phyloP scores from a whole-genome alignment of 2,113 vertebrate genomes.

The Geococcyx californianus region DNA sequence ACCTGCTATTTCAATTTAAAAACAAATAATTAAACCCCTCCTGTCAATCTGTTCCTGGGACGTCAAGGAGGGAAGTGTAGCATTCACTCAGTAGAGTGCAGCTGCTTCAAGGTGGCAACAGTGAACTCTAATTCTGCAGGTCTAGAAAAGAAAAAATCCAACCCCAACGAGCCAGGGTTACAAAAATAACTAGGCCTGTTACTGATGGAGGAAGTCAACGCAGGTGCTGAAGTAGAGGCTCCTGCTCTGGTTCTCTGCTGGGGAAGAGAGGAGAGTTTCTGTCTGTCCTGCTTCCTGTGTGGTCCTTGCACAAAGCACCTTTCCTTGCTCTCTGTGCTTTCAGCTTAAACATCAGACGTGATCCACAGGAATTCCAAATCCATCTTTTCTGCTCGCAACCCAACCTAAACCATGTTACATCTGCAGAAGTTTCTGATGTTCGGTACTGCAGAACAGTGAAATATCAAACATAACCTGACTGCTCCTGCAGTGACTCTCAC shows the following conservation, averaged over 20 bases:
- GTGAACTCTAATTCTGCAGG: neutral
- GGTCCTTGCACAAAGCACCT: neutral
- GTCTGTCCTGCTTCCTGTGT: neutral
- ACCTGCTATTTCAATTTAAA: neutral
- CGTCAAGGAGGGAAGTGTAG: neutral
- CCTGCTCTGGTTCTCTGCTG: neutral
- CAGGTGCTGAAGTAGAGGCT: slow-evolving; percentile 1
- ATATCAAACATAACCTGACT: neutral
- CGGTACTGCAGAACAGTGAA: neutral
- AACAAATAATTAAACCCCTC: neutral
- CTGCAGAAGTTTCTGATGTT: neutral
- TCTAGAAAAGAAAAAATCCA: neutral
- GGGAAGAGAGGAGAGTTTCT: neutral
- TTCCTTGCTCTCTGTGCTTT: neutral
- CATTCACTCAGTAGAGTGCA: neutral
- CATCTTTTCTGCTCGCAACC: neutral
- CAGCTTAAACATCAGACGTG: neutral
- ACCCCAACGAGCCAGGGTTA: neutral
- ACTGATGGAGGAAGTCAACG: neutral
- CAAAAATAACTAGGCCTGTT: neutral
- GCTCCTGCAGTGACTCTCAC: neutral
- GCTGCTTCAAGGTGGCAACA: neutral
- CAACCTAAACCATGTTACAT: neutral
- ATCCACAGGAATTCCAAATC: neutral
- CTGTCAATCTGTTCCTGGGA: neutral